These are phyloP conservation scores for Drosophila novamexicana DNA, from an alignment of 1,140 invertebrate species.

Conservation along the genomic window DNA sequence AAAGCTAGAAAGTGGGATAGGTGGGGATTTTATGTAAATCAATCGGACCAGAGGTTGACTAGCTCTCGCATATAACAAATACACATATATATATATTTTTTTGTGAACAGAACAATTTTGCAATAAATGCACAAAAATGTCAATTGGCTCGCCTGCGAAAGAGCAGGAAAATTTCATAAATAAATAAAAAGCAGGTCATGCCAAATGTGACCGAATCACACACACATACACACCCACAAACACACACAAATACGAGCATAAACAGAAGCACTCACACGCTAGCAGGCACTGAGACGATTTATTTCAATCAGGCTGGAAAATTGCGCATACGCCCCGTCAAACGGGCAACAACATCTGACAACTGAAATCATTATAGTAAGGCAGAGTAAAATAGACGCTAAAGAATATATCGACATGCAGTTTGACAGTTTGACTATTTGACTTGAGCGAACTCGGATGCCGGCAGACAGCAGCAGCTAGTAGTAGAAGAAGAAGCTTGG, in stretches of 20 bases:
- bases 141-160: slow-evolving; percentile 54
- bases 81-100: too few relatives aligned
- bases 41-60: neutral
- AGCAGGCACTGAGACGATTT: slow-evolving; percentile 41
- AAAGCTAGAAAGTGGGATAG: slow-evolving; percentile 5
- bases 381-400: slow-evolving; percentile 52
- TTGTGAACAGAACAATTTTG: neutral
- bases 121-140: slow-evolving; percentile 44
- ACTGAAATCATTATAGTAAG: slow-evolving; percentile 73
- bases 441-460: slow-evolving; percentile 69
- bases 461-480: slow-evolving; percentile 22
- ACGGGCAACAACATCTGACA: slow-evolving; percentile 54
- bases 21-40: neutral
- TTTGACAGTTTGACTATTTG: slow-evolving; percentile 80
- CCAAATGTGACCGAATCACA: slow-evolving; percentile 47
- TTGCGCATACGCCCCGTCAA: slow-evolving; percentile 68
- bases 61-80: too few relatives aligned
- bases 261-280: slow-evolving; percentile 7
- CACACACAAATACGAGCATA: neutral
- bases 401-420: slow-evolving; percentile 69
- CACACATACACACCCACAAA: neutral
- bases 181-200: slow-evolving; percentile 66
- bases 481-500: neutral
- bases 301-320: slow-evolving; percentile 62
- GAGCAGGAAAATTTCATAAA: slow-evolving; percentile 56